Base-by-base conservation (phyloP, 2,888 invertebrate species). In the Metalampra italica region DNA sequence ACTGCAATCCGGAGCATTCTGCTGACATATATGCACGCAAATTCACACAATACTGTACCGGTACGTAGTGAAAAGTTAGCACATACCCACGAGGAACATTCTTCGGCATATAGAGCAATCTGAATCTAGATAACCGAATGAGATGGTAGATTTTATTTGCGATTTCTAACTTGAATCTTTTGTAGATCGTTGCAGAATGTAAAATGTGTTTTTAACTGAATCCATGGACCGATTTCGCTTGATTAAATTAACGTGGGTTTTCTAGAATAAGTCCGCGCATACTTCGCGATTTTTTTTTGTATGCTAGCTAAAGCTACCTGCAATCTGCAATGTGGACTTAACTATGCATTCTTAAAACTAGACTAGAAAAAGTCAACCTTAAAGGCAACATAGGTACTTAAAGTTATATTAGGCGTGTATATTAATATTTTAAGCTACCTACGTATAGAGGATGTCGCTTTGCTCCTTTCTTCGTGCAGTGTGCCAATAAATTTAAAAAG, bases 1-100 rank as follows among this genome's bases (percentile, higher is more conserved):
- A 59, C 61, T 72, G 72, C 69, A 75, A 76, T 78, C 63, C 69
- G 56, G 64, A 66, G 67, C 72, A 71, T 73, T 66, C 63, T 62
- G 56, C 57, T 55, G 34, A 71, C 72, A 78, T 78, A 72, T 70
- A 75, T 74, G 71, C 67, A 63, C 59, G 60, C 62, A 64, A 70
- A 75, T 77, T 72, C 65, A 57, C 71, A 62, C 68, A n/a, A n/a
- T n/a, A n/a, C 60, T 54, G 64, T 64, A 59, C 60, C 50, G 46
- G 40, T 48, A 51, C 32, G 47, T 46, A 49, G 49, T 49, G 47
- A 50, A 55, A 54, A 56, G 50, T 57, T 57, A 59, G 56, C 59
- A 56, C 56, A 54, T 53, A 51, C 54, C 57, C 51, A 54, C 40
- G 55, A 54, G 58, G 56, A 54, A 59, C 57, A 60, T 61, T 47